phyloP scores from a whole-genome alignment of 2,113 vertebrate genomes.

The Meriones unguiculatus region DNA sequence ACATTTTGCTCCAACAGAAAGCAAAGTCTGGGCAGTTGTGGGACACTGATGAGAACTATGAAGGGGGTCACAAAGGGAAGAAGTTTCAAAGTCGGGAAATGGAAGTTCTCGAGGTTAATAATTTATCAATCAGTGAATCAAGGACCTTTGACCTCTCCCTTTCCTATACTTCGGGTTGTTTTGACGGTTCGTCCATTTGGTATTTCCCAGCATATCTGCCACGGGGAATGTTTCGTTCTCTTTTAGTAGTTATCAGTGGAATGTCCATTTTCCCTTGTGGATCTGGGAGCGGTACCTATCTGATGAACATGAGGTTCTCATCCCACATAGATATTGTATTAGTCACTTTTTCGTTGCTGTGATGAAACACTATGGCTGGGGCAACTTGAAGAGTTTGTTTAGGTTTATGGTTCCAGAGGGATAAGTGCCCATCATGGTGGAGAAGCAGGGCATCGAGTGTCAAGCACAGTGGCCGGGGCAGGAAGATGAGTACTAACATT shows the following conservation, averaged over 20 bases:
- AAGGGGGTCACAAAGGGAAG: background rate
- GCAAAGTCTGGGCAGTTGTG: background rate
- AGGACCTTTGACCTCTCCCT: background rate
- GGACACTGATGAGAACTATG: background rate
- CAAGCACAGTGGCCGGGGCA: background rate
- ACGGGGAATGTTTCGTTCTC: background rate
- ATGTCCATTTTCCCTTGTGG: accelerated
- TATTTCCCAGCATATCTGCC: background rate
- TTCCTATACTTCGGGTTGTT: background rate
- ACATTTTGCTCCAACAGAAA: constrained; percentile 4
- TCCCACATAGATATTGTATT: background rate
- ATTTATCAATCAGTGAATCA: background rate
- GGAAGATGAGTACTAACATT: background rate
- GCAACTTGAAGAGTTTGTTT: background rate
- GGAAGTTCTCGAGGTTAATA: background rate
- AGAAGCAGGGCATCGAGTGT: background rate
- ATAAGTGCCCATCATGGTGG: background rate
- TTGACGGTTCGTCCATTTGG: background rate
- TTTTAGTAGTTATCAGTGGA: background rate
- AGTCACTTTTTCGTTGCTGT: background rate
- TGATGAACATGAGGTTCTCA: background rate
- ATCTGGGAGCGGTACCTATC: background rate
- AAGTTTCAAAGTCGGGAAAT: background rate
- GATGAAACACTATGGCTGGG: background rate
- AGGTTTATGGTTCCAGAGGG: background rate